Conservation (phyloP, 2,888 invertebrate species). For the Leptopilina syphax region DNA sequence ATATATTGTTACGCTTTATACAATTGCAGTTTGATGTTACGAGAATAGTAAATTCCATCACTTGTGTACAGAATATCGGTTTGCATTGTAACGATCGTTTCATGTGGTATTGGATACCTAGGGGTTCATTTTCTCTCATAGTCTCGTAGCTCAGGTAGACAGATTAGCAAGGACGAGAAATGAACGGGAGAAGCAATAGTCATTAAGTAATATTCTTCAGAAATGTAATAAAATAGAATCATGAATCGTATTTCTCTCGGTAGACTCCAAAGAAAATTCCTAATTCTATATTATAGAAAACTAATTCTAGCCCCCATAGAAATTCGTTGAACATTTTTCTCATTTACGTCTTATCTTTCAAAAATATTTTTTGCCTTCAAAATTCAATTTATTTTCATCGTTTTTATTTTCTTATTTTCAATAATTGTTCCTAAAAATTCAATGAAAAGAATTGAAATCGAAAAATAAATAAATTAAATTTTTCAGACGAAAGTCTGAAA, state of each 20-base stretch:
- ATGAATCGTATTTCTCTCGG: not conserved
- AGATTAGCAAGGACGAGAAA: not conserved
- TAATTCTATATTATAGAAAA: not conserved
- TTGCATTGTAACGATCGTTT: not conserved
- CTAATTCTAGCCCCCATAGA: not conserved
- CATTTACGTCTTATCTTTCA: not conserved
- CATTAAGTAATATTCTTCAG: not conserved
- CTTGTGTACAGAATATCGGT: not conserved
- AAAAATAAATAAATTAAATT: no score
- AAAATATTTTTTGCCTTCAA: not conserved
- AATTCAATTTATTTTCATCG: not conserved
- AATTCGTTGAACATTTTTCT: conserved; percentile 2
- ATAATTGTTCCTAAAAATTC: no score
- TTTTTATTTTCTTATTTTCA: no score
- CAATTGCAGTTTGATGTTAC: no score
- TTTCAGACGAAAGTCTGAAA: no score
- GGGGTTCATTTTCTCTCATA: not conserved
- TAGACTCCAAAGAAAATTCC: not conserved
- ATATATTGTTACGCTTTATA: no score
- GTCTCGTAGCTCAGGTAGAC: conserved; percentile 3
- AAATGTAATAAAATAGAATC: not conserved
- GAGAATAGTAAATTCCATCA: not conserved
- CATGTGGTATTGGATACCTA: not conserved
- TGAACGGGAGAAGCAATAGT: not conserved
- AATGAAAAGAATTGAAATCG: no score